phyloP scores from a whole-genome alignment of 2,797 vertebrate species.

The Argya squamiceps region DNA sequence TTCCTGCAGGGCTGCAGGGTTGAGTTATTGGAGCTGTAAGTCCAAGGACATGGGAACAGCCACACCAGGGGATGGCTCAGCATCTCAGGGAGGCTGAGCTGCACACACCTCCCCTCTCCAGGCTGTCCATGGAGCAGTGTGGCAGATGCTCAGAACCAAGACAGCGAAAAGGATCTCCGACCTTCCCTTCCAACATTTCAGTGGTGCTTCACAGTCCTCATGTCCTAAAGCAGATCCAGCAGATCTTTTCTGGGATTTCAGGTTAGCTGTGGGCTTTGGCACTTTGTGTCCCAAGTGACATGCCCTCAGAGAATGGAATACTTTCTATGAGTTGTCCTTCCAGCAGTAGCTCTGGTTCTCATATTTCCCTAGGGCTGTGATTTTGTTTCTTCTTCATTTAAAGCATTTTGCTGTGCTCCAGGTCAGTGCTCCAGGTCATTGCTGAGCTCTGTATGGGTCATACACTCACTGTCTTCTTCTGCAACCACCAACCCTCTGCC shows the following conservation, averaged over 20 bases:
- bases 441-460: not conserved
- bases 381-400: not conserved
- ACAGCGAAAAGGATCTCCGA: not conserved
- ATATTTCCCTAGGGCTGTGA: not conserved
- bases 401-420: not conserved
- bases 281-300: rapidly evolving
- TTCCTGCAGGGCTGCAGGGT: rapidly evolving
- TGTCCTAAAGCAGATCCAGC: not conserved
- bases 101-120: not conserved
- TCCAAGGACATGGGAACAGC: not conserved
- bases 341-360: not conserved
- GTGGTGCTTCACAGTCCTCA: not conserved
- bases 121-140: not conserved
- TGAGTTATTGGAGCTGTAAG: rapidly evolving
- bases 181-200: not conserved
- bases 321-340: not conserved
- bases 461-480: not conserved
- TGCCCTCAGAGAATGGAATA: not conserved
- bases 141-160: not conserved
- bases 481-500: not conserved
- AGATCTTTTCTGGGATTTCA: not conserved
- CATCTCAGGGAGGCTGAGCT: not conserved
- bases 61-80: rapidly evolving
- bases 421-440: not conserved
- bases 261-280: not conserved